phyloP scores from a whole-genome alignment of 1,140 invertebrate species.

The Leptinotarsa undecemlineata region DNA sequence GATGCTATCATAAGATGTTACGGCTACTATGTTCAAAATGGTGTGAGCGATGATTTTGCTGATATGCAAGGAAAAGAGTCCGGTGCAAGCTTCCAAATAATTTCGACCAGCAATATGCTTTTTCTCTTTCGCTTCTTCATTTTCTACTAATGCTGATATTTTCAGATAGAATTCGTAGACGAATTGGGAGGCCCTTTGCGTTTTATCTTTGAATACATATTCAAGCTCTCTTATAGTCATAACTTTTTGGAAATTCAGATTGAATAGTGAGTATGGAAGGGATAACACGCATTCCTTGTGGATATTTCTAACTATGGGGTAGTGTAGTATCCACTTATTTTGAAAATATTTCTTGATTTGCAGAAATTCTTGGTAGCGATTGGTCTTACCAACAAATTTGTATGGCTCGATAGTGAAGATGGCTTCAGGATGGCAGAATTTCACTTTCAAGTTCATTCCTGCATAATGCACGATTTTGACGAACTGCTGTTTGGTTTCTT shows the following conservation, averaged over 20 bases:
- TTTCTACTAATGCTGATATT: conserved; percentile 34
- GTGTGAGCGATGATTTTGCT: conserved; percentile 39
- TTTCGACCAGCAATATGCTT: conserved; percentile 9
- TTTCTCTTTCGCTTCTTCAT: conserved; percentile 21
- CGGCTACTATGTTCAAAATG: conserved; percentile 35
- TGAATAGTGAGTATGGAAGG: conserved; percentile 54
- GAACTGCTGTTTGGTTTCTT: conserved; percentile 38
- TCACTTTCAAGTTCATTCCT: conserved; percentile 35
- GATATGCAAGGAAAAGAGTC: conserved; percentile 39
- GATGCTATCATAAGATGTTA: conserved; percentile 30
- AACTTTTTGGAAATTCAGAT: conserved; percentile 48
- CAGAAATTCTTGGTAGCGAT: conserved; percentile 62
- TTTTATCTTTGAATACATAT: conserved; percentile 50
- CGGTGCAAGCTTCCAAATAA: conserved; percentile 38
- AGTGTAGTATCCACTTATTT: conserved; percentile 61
- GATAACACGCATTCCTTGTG: conserved; percentile 60
- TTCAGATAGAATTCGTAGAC: conserved; percentile 40
- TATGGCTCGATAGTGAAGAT: conserved; percentile 47
- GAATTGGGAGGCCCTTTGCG: conserved; percentile 39
- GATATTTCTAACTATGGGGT: conserved; percentile 64
- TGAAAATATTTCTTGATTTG: conserved; percentile 61
- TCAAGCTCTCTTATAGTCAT: conserved; percentile 61
- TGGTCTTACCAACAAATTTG: conserved; percentile 62
- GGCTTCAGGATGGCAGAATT: conserved; percentile 27
- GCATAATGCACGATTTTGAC: conserved; percentile 36